These are phyloP conservation scores for Strigamia maritima DNA, from an alignment of 2,888 invertebrate genomes.

Conservation along the genomic window DNA sequence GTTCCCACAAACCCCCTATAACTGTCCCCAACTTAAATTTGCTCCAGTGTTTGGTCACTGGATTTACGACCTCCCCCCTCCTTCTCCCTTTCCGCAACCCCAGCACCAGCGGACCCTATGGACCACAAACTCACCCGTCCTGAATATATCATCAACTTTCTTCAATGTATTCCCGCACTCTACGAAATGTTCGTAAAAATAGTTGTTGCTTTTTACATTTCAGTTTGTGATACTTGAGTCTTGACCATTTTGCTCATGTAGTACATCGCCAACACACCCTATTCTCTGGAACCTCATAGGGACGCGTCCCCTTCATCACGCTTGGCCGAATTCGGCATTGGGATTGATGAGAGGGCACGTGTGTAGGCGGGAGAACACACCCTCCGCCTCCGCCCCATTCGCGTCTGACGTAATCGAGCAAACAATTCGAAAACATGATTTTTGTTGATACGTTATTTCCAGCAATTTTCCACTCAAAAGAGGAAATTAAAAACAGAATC, in stretches of 20 bases:
- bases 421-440: not conserved
- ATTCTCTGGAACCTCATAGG: not conserved
- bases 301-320: constrained; percentile 13
- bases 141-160: not conserved
- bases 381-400: not conserved
- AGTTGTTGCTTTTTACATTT: not conserved
- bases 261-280: not conserved
- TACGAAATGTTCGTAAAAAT: not conserved
- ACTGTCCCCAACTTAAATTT: constrained; percentile 15
- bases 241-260: not conserved
- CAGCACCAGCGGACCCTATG: not conserved
- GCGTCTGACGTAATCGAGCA: constrained; percentile 6
- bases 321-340: constrained; percentile 17
- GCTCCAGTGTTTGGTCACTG: constrained; percentile 34
- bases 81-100: not conserved
- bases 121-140: not conserved
- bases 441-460: not conserved
- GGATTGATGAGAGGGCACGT: constrained; percentile 32
- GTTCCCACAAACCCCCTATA: constrained; percentile 1
- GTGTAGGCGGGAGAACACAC: constrained; percentile 22
- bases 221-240: not conserved
- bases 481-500: constrained; percentile 14
- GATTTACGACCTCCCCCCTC: constrained; percentile 12
- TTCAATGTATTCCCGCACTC: not conserved
- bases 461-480: not conserved